Conservation (phyloP, 2,113 vertebrate genomes). For the Odobenus rosmarus region DNA sequence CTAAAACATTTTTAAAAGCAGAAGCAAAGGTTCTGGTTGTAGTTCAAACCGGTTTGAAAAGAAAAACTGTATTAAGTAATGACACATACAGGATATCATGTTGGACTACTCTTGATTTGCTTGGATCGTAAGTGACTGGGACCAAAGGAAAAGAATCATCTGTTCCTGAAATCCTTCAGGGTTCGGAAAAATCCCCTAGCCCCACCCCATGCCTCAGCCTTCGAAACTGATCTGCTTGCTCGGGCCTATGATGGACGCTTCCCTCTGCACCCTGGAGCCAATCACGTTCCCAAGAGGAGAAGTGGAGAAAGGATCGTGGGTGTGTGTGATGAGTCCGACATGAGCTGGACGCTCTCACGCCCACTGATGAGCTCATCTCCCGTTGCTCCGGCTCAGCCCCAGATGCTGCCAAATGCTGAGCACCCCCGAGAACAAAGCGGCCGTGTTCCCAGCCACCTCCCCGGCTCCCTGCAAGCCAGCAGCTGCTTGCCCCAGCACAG, state of each 20-base stretch:
- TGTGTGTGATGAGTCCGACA: neutral
- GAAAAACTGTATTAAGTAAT: neutral
- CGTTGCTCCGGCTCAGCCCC: neutral
- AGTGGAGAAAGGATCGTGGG: accelerated
- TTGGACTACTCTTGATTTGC: neutral
- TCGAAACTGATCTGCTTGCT: neutral
- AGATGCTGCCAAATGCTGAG: neutral
- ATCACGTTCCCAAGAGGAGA: neutral
- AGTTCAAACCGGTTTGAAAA: neutral
- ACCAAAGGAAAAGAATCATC: neutral
- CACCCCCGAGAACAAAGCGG: neutral
- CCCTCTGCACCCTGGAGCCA: neutral
- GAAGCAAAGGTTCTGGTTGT: neutral
- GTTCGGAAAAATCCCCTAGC: neutral
- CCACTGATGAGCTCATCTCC: constrained; percentile 8
- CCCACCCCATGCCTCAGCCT: accelerated
- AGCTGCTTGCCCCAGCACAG: neutral
- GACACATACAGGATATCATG: neutral
- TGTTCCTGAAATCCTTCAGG: neutral
- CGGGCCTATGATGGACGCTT: neutral
- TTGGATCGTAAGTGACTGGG: neutral
- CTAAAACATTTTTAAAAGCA: neutral
- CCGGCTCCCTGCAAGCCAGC: neutral
- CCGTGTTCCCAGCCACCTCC: neutral
- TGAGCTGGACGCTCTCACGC: neutral